Conservation (phyloP, 2,888 invertebrate species). For the Tromatobia lineatoria region DNA sequence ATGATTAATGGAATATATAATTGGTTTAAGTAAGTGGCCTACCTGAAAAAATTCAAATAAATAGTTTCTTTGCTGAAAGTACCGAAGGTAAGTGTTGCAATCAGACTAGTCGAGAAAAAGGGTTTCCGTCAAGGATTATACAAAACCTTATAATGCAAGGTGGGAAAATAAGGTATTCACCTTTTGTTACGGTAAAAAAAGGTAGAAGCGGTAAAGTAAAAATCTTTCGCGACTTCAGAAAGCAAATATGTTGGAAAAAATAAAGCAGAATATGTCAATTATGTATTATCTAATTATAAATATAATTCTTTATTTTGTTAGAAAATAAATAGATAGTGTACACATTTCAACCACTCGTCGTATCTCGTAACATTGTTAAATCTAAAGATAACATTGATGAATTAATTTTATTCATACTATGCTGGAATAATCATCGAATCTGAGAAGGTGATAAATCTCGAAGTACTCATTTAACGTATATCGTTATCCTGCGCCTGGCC, state of each 20-base stretch:
- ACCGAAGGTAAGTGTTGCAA: too few species aligned
- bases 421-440: not conserved
- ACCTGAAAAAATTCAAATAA: too few species aligned
- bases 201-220: too few species aligned
- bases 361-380: not conserved
- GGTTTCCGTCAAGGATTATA: too few species aligned
- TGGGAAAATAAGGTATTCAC: too few species aligned
- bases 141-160: too few species aligned
- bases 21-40: too few species aligned
- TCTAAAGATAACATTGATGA: not conserved
- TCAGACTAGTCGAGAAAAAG: too few species aligned
- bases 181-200: too few species aligned
- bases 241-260: not conserved
- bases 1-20: too few species aligned
- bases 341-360: not conserved
- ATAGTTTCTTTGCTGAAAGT: too few species aligned
- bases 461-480: not conserved
- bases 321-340: not conserved
- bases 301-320: not conserved
- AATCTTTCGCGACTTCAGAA: not conserved
- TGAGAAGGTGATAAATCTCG: slow-evolving; percentile 1
- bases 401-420: slow-evolving; percentile 16
- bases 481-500: slow-evolving; percentile 7
- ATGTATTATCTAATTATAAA: not conserved
- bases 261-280: not conserved